A percentile compares a stretch with the other conserved stretches of the same genome.
Conservation (phyloP, 2,797 vertebrate species). For the Neosilurus hyrtlii region DNA sequence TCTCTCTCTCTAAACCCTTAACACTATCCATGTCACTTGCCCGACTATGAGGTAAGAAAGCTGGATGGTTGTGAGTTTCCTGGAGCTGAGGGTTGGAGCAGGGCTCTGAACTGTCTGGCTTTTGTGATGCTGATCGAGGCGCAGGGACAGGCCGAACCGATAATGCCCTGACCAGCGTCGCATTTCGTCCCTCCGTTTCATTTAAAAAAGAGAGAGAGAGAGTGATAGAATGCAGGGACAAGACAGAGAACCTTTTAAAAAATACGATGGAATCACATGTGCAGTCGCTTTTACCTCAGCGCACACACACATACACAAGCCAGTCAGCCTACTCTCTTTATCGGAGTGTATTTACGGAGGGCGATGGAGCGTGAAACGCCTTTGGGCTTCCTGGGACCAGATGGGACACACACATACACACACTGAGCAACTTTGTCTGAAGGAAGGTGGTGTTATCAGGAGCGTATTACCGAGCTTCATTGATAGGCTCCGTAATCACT, state of each 20-base stretch:
- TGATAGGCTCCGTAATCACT: conserved; percentile 64
- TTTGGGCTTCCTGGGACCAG: conserved; percentile 74
- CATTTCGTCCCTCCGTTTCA: conserved; percentile 73
- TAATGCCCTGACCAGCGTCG: conserved; percentile 72
- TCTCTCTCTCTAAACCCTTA: background rate
- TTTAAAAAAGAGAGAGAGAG: conserved; percentile 56
- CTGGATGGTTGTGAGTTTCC: background rate
- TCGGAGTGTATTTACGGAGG: conserved; percentile 77
- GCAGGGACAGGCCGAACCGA: conserved; percentile 63
- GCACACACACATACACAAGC: conserved; percentile 39
- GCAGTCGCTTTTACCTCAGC: conserved; percentile 34
- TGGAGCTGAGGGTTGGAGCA: conserved; percentile 35
- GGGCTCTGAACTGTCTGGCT: conserved; percentile 75
- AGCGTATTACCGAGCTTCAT: conserved; percentile 55
- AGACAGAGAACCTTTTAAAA: conserved; percentile 69
- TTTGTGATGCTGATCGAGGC: conserved; percentile 77
- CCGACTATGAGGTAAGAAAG: background rate
- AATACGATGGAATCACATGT: conserved; percentile 50
- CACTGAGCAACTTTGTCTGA: conserved; percentile 37
- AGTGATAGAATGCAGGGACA: conserved; percentile 16
- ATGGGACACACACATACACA: conserved; percentile 59
- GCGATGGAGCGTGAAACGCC: conserved; percentile 75
- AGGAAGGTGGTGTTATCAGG: conserved; percentile 52
- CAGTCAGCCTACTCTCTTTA: conserved; percentile 67
- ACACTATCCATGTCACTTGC: background rate